Evolutionary conservation across 2,797 vertebrate genomes (phyloP), one percentile per base, ranked within the genome.

Genomic region (Ceyx erithaca): DNA sequence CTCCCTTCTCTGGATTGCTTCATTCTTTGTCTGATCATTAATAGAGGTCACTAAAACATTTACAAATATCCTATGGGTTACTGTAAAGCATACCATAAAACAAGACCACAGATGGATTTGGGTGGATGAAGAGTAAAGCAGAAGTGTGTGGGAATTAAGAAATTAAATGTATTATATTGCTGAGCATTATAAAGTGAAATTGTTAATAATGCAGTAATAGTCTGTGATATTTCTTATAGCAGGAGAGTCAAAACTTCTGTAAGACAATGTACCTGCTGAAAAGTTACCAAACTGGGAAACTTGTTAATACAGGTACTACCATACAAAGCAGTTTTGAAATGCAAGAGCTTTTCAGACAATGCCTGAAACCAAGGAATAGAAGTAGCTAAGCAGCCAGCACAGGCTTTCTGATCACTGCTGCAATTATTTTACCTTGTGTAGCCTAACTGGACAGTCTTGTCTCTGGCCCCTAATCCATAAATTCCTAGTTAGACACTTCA

Each of bases 181-280:
- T 48, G 51, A 83, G 51, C 31, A 70, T 85, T 87, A 76, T 78
- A 52, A 93, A 93, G 92, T 88, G 67, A 75, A 89, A 96, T 86
- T 91, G 54, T 86, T 94, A 84, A 80, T 49, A 48, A 21, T 59
- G 28, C 68, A 49, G 59, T 91, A 91, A 80, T 80, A 86, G 26
- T 63, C 57, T 75, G 6, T 55, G 52, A 69, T 80, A 62, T 51
- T 95, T 85, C 80, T 87, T 75, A 54, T 14, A 73, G 55, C 35
- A 58, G 40, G 19, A 93, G 31, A 59, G 30, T 76, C 54, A 87
- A 35, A 90, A 67, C 58, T 86, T 91, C 35, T 48, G 63, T 37
- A 71, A 51, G 62, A 73, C 31, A 41, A n/a, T 66, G 23, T 57
- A 43, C 77, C 68, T 20, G 5, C 48, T 75, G 67, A 83, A 81